Evolutionary conservation across 2,797 vertebrate species (phyloP).

Genomic region (Numenius phaeopus): DNA sequence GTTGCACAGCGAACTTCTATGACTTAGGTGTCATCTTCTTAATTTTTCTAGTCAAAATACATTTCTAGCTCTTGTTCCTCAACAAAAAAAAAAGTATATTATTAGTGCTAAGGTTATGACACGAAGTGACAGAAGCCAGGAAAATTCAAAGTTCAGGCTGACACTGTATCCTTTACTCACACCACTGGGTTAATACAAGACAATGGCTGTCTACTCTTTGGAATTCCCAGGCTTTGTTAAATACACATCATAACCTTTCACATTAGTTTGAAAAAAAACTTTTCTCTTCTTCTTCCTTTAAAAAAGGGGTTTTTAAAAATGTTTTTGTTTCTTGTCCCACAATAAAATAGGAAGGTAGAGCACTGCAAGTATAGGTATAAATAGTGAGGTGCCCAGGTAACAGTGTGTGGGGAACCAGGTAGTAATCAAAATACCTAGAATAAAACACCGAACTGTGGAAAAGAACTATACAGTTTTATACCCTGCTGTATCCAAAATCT

Average conservation of each 20-base stretch:
- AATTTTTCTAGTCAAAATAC: conserved; percentile 79
- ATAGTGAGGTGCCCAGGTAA: not conserved
- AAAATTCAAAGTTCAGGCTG: conserved; percentile 58
- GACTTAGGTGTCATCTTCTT: conserved; percentile 65
- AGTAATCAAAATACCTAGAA: not conserved
- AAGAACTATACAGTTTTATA: not conserved
- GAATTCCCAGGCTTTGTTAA: conserved; percentile 60
- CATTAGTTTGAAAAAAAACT: not conserved
- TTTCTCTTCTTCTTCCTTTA: not conserved
- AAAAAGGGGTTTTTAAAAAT: not conserved
- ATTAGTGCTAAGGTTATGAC: conserved; percentile 69
- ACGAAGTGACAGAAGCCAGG: conserved; percentile 53
- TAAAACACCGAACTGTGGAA: not conserved
- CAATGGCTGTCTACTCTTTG: conserved; percentile 24
- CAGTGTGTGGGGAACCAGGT: not conserved
- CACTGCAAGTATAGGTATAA: not conserved
- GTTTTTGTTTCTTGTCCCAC: not conserved
- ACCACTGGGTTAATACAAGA: conserved; percentile 23
- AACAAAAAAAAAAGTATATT: conserved; percentile 64
- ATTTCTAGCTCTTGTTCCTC: conserved; percentile 70
- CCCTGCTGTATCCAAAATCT: not conserved
- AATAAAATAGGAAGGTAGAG: not conserved
- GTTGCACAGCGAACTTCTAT: conserved; percentile 47
- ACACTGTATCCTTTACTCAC: conserved; percentile 36
- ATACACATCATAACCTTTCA: conserved; percentile 10